These are phyloP conservation scores for Cyrtorhinus lividipennis DNA, from an alignment of 1,140 invertebrate genomes.

Conservation along the genomic window DNA sequence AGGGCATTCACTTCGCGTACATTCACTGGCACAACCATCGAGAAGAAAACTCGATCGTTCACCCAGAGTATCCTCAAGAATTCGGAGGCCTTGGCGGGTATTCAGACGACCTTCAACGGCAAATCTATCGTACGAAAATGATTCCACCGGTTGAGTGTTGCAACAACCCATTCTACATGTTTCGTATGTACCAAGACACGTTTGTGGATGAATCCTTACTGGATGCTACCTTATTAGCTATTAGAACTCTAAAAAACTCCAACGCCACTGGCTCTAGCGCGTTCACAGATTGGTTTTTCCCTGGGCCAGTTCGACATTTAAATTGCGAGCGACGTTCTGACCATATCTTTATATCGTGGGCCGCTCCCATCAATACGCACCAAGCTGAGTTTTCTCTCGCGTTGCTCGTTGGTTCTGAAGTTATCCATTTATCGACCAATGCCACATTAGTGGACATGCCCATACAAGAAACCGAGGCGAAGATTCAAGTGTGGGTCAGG, in stretches of 20 bases:
- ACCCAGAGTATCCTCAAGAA: conserved; percentile 29
- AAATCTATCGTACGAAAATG: conserved; percentile 28
- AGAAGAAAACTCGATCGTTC: conserved; percentile 28
- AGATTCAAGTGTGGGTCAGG: background rate
- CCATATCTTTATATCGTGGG: background rate
- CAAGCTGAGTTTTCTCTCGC: background rate
- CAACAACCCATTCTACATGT: conserved; percentile 36
- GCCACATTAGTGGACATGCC: background rate
- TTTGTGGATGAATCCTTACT: conserved; percentile 27
- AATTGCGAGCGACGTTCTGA: background rate
- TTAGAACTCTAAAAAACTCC: background rate
- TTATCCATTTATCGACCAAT: background rate
- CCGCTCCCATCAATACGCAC: background rate
- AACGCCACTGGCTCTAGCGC: background rate
- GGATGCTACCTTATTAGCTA: background rate
- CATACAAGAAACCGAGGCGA: background rate
- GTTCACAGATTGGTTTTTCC: conserved; percentile 8
- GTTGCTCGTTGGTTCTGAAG: background rate
- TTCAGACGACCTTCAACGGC: conserved; percentile 26
- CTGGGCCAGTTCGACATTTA: conserved; percentile 1
- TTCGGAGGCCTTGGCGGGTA: conserved; percentile 33
- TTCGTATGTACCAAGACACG: conserved; percentile 40
- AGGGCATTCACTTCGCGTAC: conserved; percentile 30
- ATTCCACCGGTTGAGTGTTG: conserved; percentile 36
- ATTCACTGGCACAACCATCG: conserved; percentile 32